These are phyloP conservation scores for Ochropleura leucogaster DNA, from an alignment of 2,888 invertebrate species.

Conservation along the genomic window DNA sequence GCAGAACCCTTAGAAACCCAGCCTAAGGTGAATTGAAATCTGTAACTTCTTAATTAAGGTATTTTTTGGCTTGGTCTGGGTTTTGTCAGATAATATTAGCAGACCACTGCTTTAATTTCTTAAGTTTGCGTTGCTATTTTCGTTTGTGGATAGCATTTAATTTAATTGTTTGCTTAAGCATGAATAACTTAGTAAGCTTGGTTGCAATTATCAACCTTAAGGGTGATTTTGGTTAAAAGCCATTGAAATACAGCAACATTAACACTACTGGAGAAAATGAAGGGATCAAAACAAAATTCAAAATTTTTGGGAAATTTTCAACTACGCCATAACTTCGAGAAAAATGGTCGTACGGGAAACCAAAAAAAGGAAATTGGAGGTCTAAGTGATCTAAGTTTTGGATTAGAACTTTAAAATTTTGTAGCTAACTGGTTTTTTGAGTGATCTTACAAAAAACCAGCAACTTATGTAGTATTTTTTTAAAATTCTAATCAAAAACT, in stretches of 20 bases:
- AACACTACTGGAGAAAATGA: too few relatives aligned
- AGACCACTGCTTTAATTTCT: not conserved
- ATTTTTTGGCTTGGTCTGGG: not conserved
- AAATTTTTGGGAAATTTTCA: too few relatives aligned
- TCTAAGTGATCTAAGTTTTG: too few relatives aligned
- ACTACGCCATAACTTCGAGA: too few relatives aligned
- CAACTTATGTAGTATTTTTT: too few relatives aligned
- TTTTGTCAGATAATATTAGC: constrained; percentile 2
- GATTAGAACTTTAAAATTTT: too few relatives aligned
- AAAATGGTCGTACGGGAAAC: too few relatives aligned
- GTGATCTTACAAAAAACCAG: too few relatives aligned
- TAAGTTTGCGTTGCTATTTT: constrained; percentile 39
- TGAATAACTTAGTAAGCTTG: constrained; percentile 25
- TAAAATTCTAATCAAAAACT: too few relatives aligned
- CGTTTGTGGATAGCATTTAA: constrained; percentile 23
- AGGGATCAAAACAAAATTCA: too few relatives aligned
- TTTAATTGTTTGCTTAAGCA: constrained; percentile 39
- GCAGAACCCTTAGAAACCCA: constrained; percentile 18
- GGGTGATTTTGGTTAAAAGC: constrained; percentile 10
- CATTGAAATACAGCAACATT: constrained; percentile 9
- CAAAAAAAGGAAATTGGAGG: too few relatives aligned
- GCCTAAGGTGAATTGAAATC: constrained; percentile 20
- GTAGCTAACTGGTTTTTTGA: too few relatives aligned
- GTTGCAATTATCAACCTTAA: constrained; percentile 4
- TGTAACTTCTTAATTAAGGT: constrained; percentile 2